Percentiles rank a stretch among this genome's conserved stretches.
Evolutionary conservation across 2,888 invertebrate species (phyloP).

Genomic region (Erebia ligea): DNA sequence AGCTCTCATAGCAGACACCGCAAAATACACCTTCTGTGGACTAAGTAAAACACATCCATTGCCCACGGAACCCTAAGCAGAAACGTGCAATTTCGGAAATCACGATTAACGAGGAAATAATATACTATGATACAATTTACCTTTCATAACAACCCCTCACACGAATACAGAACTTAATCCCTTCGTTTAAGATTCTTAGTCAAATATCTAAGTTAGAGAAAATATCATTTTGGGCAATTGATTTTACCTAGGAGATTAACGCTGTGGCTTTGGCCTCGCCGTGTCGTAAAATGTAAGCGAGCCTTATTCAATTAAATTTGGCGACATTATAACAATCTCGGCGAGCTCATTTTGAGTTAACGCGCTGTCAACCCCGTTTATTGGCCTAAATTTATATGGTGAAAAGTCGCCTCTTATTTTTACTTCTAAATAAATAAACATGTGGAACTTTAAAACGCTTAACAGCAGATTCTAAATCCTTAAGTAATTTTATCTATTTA

Average conservation of each 20-base stretch:
- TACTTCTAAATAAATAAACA: conserved; percentile 20
- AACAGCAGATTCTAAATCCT: background rate
- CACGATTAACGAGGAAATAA: conserved; percentile 73
- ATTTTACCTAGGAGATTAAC: conserved; percentile 77
- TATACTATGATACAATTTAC: conserved; percentile 77
- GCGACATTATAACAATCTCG: conserved; percentile 79
- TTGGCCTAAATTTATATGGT: conserved; percentile 58
- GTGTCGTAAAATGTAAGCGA: conserved; percentile 80
- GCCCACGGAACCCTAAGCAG: conserved; percentile 46
- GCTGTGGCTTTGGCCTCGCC: conserved; percentile 68
- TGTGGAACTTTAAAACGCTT: background rate
- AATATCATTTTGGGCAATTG: conserved; percentile 80
- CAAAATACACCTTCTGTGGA: conserved; percentile 62
- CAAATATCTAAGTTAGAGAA: conserved; percentile 47
- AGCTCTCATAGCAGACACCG: conserved; percentile 47
- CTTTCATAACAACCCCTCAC: conserved; percentile 52
- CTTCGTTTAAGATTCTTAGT: conserved; percentile 54
- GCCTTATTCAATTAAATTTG: conserved; percentile 81
- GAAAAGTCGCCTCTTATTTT: conserved; percentile 28
- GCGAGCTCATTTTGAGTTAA: conserved; percentile 68
- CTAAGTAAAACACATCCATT: conserved; percentile 53
- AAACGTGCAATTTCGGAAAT: conserved; percentile 70
- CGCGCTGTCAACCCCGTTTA: conserved; percentile 61
- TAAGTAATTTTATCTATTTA: too few relatives aligned
- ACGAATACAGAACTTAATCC: conserved; percentile 61